Evolutionary conservation across 2,888 invertebrate genomes (phyloP).

Genomic region (Nymphalis c-album): DNA sequence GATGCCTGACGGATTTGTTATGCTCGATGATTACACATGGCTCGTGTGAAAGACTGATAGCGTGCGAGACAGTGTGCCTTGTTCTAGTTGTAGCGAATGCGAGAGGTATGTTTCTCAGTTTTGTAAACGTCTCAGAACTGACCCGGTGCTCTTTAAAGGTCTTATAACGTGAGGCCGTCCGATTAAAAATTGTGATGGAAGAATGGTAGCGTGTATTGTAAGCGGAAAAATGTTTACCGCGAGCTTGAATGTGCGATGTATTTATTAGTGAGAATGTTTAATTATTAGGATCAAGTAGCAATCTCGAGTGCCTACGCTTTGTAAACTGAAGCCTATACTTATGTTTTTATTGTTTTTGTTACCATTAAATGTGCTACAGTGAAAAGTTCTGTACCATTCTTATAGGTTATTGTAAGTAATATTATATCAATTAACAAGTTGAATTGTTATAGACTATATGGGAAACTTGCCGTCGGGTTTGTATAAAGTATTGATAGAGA

Average conservation of each 20-base stretch:
- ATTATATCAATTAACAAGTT: constrained; percentile 80
- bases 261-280: constrained; percentile 80
- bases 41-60: constrained; percentile 68
- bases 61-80: constrained; percentile 58
- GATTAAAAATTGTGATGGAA: constrained; percentile 57
- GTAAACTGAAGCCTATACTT: constrained; percentile 78
- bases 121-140: constrained; percentile 67
- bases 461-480: constrained; percentile 50
- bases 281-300: constrained; percentile 75
- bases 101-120: constrained; percentile 52
- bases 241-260: constrained; percentile 70
- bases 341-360: constrained; percentile 80
- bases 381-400: constrained; percentile 75
- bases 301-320: constrained; percentile 82
- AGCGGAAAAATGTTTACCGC: constrained; percentile 49
- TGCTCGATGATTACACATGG: constrained; percentile 57
- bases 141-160: constrained; percentile 80
- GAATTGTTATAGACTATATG: constrained; percentile 72
- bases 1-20: constrained; percentile 59
- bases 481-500: constrained; percentile 28
- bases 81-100: constrained; percentile 47
- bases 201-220: constrained; percentile 54
- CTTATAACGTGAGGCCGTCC: constrained; percentile 76
- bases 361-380: constrained; percentile 77
- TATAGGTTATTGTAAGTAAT: constrained; percentile 74